A percentile compares a stretch with the other conserved stretches of the same genome.
Conservation (phyloP, 2,113 vertebrate species). For the Columbina picui region DNA sequence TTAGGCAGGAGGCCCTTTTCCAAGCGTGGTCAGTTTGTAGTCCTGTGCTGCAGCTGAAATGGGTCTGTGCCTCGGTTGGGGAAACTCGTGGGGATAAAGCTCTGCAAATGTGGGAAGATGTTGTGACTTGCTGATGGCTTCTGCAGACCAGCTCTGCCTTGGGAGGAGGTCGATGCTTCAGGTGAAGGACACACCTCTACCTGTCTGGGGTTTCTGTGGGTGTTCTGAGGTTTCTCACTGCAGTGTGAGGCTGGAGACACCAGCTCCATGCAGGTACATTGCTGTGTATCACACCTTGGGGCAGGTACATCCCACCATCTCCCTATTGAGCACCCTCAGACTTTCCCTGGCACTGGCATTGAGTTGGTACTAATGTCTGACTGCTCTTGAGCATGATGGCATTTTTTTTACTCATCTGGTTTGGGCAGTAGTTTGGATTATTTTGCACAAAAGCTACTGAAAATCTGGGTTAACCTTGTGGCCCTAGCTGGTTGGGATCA, state of each 20-base stretch:
- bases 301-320: not conserved
- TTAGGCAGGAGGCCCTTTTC: not conserved
- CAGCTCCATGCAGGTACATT: not conserved
- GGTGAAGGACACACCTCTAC: not conserved
- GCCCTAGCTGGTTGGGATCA: not conserved
- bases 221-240: not conserved
- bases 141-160: not conserved
- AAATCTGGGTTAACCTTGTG: not conserved
- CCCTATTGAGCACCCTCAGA: rapidly evolving
- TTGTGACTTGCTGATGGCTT: not conserved
- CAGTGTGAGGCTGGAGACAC: not conserved
- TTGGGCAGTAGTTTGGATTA: not conserved
- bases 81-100: rapidly evolving
- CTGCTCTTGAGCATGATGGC: rapidly evolving
- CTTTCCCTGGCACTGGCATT: rapidly evolving
- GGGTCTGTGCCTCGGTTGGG: not conserved
- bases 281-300: rapidly evolving
- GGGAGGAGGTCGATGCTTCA: not conserved
- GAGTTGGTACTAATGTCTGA: not conserved
- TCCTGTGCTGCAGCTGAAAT: not conserved
- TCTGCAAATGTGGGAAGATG: not conserved
- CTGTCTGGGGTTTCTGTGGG: not conserved
- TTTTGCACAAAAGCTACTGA: not conserved
- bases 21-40: rapidly evolving
- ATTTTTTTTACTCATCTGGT: not conserved